These are phyloP conservation scores for Abscondita cerata DNA, from an alignment of 2,888 invertebrate genomes.

Conservation along the genomic window DNA sequence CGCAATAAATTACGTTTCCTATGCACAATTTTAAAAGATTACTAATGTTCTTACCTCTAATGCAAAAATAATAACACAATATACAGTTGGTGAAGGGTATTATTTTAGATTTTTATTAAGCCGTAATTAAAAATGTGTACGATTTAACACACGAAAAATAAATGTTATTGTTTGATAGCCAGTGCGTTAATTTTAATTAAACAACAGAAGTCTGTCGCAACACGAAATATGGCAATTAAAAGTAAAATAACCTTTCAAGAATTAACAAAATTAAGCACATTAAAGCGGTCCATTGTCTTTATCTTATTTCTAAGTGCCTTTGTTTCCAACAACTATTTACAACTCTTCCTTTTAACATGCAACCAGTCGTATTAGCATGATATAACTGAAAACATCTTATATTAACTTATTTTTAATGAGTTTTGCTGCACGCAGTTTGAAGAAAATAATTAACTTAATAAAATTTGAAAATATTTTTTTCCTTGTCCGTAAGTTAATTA, in stretches of 20 bases:
- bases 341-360: slow-evolving; percentile 3
- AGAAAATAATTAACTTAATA: slow-evolving; percentile 5
- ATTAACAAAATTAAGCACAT: slow-evolving; percentile 4
- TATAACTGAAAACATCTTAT: not conserved
- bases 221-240: slow-evolving; percentile 8
- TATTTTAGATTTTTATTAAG: too few relatives aligned
- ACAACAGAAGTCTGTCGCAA: not conserved
- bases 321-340: slow-evolving; percentile 4
- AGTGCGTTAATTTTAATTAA: slow-evolving; percentile 3
- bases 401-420: slow-evolving; percentile 12
- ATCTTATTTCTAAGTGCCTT: slow-evolving; percentile 1
- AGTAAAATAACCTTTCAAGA: slow-evolving; percentile 3
- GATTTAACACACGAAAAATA: too few relatives aligned
- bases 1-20: too few relatives aligned
- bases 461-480: not conserved
- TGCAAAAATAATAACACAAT: too few relatives aligned
- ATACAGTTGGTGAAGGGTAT: too few relatives aligned
- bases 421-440: slow-evolving; percentile 12
- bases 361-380: slow-evolving; percentile 1
- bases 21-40: too few relatives aligned
- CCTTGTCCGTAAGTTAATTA: too few relatives aligned
- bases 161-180: too few relatives aligned
- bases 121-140: too few relatives aligned
- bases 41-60: too few relatives aligned
- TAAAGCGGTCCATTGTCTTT: slow-evolving; percentile 7